Conservation (phyloP, 2,888 invertebrate species). For the Panorpa germanica region DNA sequence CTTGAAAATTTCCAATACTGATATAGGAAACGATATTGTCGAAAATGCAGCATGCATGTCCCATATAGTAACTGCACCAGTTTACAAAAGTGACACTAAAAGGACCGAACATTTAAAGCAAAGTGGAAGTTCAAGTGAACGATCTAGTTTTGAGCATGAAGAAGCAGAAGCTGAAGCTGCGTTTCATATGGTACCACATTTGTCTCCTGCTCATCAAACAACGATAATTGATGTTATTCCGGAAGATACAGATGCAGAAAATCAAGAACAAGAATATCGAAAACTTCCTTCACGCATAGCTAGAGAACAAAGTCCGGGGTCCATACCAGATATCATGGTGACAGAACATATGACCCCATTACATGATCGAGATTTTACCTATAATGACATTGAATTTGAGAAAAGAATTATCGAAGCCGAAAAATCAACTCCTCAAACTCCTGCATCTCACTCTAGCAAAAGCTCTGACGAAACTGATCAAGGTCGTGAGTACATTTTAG, state of each 20-base stretch:
- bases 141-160: slow-evolving; percentile 15
- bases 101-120: slow-evolving; percentile 23
- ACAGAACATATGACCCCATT: too few relatives aligned
- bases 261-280: slow-evolving; percentile 27
- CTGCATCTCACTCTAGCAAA: slow-evolving; percentile 40
- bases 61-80: too few relatives aligned
- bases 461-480: slow-evolving; percentile 45
- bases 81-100: too few relatives aligned
- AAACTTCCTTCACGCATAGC: slow-evolving; percentile 24
- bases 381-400: too few relatives aligned
- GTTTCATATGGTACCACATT: slow-evolving; percentile 27
- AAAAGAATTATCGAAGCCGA: slow-evolving; percentile 29
- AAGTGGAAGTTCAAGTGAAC: slow-evolving; percentile 12
- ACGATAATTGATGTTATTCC: slow-evolving; percentile 26
- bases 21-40: too few relatives aligned
- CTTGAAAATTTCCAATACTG: too few relatives aligned
- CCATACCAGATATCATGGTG: slow-evolving; percentile 40
- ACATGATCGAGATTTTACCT: too few relatives aligned
- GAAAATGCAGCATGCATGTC: too few relatives aligned
- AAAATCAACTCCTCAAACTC: slow-evolving; percentile 36
- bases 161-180: slow-evolving; percentile 30
- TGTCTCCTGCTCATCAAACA: slow-evolving; percentile 25
- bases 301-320: slow-evolving; percentile 38
- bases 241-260: slow-evolving; percentile 29
- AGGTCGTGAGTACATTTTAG: slow-evolving; percentile 39